Conservation (phyloP, 2,888 invertebrate genomes). For the Acanthopleura granulata region DNA sequence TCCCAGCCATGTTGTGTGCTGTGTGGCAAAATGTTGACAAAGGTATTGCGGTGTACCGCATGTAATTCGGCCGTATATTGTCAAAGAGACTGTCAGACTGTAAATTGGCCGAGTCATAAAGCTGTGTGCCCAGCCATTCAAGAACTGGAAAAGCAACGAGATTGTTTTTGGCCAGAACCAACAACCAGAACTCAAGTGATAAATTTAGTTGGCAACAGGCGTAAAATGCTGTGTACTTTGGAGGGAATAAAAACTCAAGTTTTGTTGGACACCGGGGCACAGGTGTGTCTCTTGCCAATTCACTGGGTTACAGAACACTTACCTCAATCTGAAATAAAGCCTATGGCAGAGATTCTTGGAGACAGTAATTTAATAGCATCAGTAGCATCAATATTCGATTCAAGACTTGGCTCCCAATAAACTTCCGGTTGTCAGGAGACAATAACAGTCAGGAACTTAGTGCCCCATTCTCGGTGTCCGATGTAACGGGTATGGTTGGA, state of each 20-base stretch:
- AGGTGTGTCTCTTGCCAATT: neutral
- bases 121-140: neutral
- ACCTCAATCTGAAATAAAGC: constrained; percentile 1
- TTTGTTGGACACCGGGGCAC: constrained; percentile 13
- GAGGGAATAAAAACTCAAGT: constrained; percentile 5
- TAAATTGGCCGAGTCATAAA: neutral
- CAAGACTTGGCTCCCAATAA: neutral
- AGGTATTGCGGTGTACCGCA: neutral
- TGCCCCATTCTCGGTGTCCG: neutral
- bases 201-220: neutral
- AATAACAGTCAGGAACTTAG: neutral
- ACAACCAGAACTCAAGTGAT: neutral
- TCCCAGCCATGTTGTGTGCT: neutral
- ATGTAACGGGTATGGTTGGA: neutral
- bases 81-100: neutral
- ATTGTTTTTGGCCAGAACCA: neutral
- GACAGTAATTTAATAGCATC: neutral
- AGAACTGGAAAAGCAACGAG: neutral
- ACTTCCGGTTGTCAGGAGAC: neutral
- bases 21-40: neutral
- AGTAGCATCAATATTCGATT: constrained; percentile 6
- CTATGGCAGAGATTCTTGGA: neutral
- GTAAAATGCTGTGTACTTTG: constrained; percentile 8
- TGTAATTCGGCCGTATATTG: neutral
- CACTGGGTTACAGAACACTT: constrained; percentile 1